These are phyloP conservation scores for Lucinisca nassula DNA, from an alignment of 2,888 invertebrate species.

Conservation along the genomic window DNA sequence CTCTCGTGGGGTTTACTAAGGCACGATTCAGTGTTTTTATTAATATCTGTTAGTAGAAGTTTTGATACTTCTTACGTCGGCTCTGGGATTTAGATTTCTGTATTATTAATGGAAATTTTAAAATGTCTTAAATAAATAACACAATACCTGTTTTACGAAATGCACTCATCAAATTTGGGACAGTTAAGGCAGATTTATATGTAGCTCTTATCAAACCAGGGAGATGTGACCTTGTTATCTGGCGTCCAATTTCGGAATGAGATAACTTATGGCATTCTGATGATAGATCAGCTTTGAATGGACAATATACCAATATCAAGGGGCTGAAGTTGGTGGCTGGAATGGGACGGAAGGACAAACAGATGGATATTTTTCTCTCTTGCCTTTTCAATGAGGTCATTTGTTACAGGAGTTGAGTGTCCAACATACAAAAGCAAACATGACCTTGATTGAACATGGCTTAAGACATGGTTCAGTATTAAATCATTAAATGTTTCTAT, in stretches of 20 bases:
- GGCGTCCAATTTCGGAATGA: conserved; percentile 8
- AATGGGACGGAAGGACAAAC: conserved; percentile 25
- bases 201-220: conserved; percentile 13
- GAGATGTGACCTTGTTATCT: conserved; percentile 16
- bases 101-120: conserved; percentile 4
- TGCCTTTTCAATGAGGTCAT: conserved; percentile 11
- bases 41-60: conserved; percentile 29
- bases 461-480: background rate
- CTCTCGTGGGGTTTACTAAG: conserved; percentile 5
- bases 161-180: conserved; percentile 20
- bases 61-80: conserved; percentile 33
- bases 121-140: conserved; percentile 25
- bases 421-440: background rate
- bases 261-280: conserved; percentile 40
- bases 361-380: background rate
- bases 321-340: conserved; percentile 13
- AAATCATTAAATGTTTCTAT: background rate
- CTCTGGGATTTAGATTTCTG: conserved; percentile 18
- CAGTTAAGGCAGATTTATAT: background rate
- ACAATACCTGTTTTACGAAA: conserved; percentile 38
- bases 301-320: conserved; percentile 22
- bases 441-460: background rate
- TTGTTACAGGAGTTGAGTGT: background rate
- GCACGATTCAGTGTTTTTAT: background rate
- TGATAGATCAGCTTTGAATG: conserved; percentile 20